Evolutionary conservation across 1,140 invertebrate genomes (phyloP).

Genomic region (Vanessa tameamea): DNA sequence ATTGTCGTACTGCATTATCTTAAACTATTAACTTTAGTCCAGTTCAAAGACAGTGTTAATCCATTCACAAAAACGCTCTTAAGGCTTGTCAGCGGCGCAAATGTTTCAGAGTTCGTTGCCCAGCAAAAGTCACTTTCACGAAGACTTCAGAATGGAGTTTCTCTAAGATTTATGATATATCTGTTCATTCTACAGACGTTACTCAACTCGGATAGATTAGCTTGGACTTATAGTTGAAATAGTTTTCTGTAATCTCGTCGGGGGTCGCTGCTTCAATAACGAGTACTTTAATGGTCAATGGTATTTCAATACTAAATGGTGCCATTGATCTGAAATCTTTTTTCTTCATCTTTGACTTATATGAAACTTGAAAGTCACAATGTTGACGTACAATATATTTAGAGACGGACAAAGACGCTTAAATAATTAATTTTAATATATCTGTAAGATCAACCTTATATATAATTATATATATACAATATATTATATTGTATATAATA

Average conservation of each 20-base stretch:
- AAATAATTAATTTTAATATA: no score
- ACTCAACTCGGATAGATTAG: slow-evolving; percentile 31
- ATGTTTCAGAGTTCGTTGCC: slow-evolving; percentile 39
- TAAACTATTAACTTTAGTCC: slow-evolving; percentile 29
- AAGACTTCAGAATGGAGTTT: slow-evolving; percentile 28
- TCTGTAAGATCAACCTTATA: no score
- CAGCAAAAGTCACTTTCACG: slow-evolving; percentile 37
- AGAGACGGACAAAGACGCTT: no score
- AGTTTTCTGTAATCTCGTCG: background rate
- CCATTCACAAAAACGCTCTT: slow-evolving; percentile 46
- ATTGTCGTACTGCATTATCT: slow-evolving; percentile 18
- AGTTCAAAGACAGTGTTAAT: slow-evolving; percentile 38
- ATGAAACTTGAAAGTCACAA: no score
- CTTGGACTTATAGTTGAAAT: slow-evolving; percentile 8
- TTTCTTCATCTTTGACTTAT: background rate
- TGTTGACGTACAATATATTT: no score
- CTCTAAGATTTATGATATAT: slow-evolving; percentile 39
- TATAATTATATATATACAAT: no score
- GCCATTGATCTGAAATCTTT: background rate
- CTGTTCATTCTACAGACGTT: slow-evolving; percentile 28
- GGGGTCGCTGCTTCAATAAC: background rate
- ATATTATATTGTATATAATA: no score
- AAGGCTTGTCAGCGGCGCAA: slow-evolving; percentile 38
- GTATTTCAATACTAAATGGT: background rate
- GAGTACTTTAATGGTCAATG: background rate